Percentiles rank a stretch among this genome's conserved stretches.
Evolutionary conservation across 2,113 vertebrate species (phyloP).

Genomic region (Labrus mixtus): DNA sequence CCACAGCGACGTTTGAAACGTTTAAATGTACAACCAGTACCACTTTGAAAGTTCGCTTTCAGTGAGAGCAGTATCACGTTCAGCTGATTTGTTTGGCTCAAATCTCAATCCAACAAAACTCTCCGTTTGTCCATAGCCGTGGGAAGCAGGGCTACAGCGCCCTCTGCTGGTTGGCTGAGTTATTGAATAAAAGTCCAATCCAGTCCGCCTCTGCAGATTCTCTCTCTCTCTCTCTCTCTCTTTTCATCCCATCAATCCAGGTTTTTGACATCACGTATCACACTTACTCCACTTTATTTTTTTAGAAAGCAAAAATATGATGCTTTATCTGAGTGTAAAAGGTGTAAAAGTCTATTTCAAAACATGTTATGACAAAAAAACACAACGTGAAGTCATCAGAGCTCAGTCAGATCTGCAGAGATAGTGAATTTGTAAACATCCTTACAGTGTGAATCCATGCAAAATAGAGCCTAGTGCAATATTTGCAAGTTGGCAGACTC

Average conservation of each 20-base stretch:
- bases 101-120: conserved; percentile 26
- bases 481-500: background rate
- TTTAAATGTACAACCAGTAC: conserved; percentile 67
- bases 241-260: background rate
- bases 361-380: background rate
- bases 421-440: background rate
- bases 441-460: conserved; percentile 25
- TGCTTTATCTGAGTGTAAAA: conserved; percentile 14
- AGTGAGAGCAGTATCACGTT: background rate
- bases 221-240: conserved; percentile 1
- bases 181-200: conserved; percentile 10
- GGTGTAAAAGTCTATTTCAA: background rate
- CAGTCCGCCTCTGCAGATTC: background rate
- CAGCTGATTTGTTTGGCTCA: conserved; percentile 8
- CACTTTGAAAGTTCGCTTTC: conserved; percentile 17
- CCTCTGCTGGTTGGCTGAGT: conserved; percentile 50
- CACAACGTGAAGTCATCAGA: background rate
- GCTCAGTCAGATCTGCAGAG: background rate
- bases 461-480: background rate
- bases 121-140: conserved; percentile 48
- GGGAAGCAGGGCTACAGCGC: conserved; percentile 64
- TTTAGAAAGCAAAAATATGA: background rate
- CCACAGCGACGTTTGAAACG: conserved; percentile 71
- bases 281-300: background rate
- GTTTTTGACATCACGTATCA: conserved; percentile 13